A percentile compares a stretch with the other conserved stretches of the same genome.
These are phyloP conservation scores for Phalacrocorax brasilianus DNA, from an alignment of 2,113 vertebrate species.

Conservation along the genomic window DNA sequence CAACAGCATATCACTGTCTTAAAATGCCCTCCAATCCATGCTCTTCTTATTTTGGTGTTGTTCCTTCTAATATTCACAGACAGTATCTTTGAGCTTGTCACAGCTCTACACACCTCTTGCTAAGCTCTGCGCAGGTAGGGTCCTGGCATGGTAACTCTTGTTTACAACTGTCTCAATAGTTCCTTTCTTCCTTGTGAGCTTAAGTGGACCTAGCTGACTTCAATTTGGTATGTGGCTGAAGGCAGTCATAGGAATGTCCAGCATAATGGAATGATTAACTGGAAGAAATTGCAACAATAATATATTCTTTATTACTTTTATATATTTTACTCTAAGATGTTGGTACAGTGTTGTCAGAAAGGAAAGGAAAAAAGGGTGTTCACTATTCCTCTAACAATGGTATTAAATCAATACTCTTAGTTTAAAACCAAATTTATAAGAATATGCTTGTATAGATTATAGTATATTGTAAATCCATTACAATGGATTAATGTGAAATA, in stretches of 20 bases:
- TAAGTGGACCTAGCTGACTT: background rate
- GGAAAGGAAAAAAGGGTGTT: background rate
- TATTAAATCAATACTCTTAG: background rate
- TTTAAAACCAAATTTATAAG: background rate
- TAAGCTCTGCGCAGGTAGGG: background rate
- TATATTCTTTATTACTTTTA: background rate
- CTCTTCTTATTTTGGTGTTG: background rate
- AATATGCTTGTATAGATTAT: background rate
- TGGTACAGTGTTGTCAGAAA: background rate
- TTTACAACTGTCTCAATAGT: background rate
- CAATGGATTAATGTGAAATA: background rate
- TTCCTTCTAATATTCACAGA: background rate
- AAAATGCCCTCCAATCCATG: background rate
- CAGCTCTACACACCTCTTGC: background rate
- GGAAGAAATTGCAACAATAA: background rate
- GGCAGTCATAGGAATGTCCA: background rate
- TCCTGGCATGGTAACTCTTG: background rate
- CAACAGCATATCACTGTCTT: background rate
- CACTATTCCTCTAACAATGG: background rate
- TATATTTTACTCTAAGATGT: background rate
- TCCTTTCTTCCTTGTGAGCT: background rate
- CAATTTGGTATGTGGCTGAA: background rate
- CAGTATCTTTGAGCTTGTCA: background rate
- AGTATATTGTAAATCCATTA: background rate
- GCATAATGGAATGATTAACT: background rate